Evolutionary conservation across 2,797 vertebrate genomes (phyloP).

Genomic region (Natrix natrix): DNA sequence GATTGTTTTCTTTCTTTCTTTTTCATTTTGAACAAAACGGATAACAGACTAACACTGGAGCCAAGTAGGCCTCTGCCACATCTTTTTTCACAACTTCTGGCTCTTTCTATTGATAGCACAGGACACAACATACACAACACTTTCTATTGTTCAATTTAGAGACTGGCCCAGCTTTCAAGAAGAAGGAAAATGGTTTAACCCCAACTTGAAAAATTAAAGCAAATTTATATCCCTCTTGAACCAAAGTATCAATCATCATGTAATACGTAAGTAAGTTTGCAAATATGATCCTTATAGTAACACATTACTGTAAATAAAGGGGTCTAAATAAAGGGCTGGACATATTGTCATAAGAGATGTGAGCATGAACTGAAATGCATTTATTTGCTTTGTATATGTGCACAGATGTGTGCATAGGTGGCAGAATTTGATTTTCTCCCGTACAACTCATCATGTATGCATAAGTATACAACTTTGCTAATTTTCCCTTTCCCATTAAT

Average conservation of each 20-base stretch:
- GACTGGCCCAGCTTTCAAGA: conserved; percentile 2
- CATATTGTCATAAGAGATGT: background rate
- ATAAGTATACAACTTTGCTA: background rate
- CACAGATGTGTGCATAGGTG: background rate
- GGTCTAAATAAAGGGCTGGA: background rate
- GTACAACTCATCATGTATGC: background rate
- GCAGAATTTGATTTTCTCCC: background rate
- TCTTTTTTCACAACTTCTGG: conserved; percentile 37
- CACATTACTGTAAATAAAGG: background rate
- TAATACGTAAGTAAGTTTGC: conserved; percentile 7
- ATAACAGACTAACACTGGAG: conserved; percentile 47
- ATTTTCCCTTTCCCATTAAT: background rate
- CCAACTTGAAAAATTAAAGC: conserved; percentile 4
- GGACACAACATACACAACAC: conserved; percentile 14
- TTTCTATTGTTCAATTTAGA: conserved; percentile 53
- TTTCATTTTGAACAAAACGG: conserved; percentile 44
- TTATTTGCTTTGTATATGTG: background rate
- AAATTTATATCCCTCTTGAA: rapidly evolving
- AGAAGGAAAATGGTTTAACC: conserved; percentile 23
- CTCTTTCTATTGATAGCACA: conserved; percentile 18
- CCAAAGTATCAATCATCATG: conserved; percentile 10
- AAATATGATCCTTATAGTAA: background rate
- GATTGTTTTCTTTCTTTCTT: conserved; percentile 36
- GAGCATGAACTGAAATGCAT: background rate
- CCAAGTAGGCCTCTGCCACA: conserved; percentile 56